These are phyloP conservation scores for Stenoptilia bipunctidactyla DNA, from an alignment of 2,888 invertebrate genomes.

Conservation along the genomic window DNA sequence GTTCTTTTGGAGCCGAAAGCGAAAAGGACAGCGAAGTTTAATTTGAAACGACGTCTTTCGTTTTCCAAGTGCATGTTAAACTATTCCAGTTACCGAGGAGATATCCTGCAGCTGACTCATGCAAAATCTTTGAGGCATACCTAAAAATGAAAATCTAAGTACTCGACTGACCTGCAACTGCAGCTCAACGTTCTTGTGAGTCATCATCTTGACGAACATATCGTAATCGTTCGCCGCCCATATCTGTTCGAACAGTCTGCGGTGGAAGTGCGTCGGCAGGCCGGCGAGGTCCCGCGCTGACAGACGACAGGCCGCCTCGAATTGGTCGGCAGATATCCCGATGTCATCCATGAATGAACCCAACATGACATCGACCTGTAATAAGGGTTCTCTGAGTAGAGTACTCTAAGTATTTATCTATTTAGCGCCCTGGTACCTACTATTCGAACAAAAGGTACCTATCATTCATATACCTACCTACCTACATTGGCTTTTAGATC, in stretches of 20 bases:
- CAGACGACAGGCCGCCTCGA: constrained; percentile 81
- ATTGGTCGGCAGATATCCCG: constrained; percentile 88
- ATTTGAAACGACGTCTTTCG: too few relatives aligned
- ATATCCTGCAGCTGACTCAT: background rate
- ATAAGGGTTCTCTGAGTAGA: too few relatives aligned
- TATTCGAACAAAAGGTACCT: too few relatives aligned
- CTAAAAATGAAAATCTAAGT: constrained; percentile 2
- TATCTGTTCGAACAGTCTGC: constrained; percentile 78
- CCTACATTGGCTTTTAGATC: too few relatives aligned
- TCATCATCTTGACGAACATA: constrained; percentile 93
- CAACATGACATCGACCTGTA: constrained; percentile 87
- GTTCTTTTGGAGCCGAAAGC: too few relatives aligned
- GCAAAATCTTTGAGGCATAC: background rate
- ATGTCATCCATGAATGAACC: constrained; percentile 95
- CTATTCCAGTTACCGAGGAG: too few relatives aligned
- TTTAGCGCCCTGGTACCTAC: too few relatives aligned
- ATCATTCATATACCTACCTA: too few relatives aligned
- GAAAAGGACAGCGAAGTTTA: too few relatives aligned
- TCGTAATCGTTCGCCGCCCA: constrained; percentile 94
- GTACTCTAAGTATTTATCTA: too few relatives aligned
- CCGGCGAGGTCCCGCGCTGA: constrained; percentile 58
- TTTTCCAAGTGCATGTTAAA: too few relatives aligned
- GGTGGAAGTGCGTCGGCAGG: constrained; percentile 72
- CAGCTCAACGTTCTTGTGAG: constrained; percentile 90
- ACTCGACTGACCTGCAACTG: constrained; percentile 76